A percentile compares a stretch with the other conserved stretches of the same genome.
These are phyloP conservation scores for Epinotia nisella DNA, from an alignment of 2,888 invertebrate species.

Conservation along the genomic window DNA sequence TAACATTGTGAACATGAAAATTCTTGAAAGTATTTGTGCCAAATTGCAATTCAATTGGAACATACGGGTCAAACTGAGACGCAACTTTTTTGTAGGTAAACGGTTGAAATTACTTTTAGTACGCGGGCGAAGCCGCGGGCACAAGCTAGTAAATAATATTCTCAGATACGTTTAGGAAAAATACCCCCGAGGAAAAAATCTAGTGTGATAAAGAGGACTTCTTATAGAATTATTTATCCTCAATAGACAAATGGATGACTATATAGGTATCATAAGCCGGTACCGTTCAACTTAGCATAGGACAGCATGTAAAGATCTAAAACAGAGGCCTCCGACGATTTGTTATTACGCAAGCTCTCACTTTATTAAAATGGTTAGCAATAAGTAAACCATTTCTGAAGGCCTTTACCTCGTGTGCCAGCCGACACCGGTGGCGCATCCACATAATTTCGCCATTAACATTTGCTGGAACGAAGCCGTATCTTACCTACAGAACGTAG, in stretches of 20 bases:
- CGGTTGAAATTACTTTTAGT: too few relatives aligned
- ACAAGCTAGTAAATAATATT: not conserved
- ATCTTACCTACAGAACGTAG: not conserved
- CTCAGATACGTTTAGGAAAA: not conserved
- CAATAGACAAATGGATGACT: too few relatives aligned
- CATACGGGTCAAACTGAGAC: too few relatives aligned
- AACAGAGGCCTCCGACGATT: not conserved
- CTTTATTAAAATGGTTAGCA: not conserved
- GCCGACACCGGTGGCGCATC: constrained; percentile 98
- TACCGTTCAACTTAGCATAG: too few relatives aligned
- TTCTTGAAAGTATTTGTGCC: too few relatives aligned
- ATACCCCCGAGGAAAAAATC: not conserved
- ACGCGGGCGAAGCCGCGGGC: too few relatives aligned
- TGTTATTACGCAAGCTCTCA: not conserved
- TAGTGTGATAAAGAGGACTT: not conserved
- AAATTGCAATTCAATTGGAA: too few relatives aligned
- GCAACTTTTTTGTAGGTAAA: too few relatives aligned
- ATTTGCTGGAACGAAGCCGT: not conserved
- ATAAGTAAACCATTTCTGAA: not conserved
- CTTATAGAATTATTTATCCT: too few relatives aligned
- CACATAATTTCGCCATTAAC: constrained; percentile 80
- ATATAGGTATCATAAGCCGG: too few relatives aligned
- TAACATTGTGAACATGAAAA: too few relatives aligned
- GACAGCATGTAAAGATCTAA: not conserved
- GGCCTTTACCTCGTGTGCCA: constrained; percentile 86